These are phyloP conservation scores for Elegia similella DNA, from an alignment of 2,888 invertebrate genomes.

Conservation along the genomic window DNA sequence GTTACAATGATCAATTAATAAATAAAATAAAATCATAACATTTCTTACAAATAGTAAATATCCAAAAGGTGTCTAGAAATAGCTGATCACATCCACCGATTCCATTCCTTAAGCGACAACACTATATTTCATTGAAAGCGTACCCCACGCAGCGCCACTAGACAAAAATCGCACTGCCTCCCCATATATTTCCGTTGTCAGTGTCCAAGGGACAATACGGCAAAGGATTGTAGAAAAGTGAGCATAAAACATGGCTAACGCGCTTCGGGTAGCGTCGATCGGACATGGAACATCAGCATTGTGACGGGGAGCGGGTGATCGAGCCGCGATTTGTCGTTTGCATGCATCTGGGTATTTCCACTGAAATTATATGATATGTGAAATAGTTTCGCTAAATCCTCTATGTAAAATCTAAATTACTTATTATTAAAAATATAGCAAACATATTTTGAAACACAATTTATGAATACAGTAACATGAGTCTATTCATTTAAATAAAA, in stretches of 20 bases:
- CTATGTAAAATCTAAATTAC: no score
- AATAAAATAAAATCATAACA: conserved; percentile 2
- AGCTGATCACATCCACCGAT: conserved; percentile 23
- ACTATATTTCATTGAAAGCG: conserved; percentile 46
- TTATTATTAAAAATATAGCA: no score
- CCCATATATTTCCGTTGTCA: conserved; percentile 72
- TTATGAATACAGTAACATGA: no score
- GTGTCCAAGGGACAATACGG: conserved; percentile 59
- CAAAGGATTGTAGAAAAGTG: conserved; percentile 70
- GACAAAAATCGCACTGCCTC: conserved; percentile 74
- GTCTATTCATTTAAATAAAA: no score
- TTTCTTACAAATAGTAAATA: not conserved
- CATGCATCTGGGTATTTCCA: conserved; percentile 23
- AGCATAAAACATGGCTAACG: conserved; percentile 67
- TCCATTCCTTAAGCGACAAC: conserved; percentile 23
- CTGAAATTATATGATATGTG: not conserved
- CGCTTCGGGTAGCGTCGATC: conserved; percentile 63
- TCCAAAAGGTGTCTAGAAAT: conserved; percentile 20
- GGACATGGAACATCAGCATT: conserved; percentile 51
- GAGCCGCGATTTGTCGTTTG: conserved; percentile 66
- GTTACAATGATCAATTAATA: not conserved
- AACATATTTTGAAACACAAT: no score
- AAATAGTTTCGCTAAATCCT: no score
- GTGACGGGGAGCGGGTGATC: conserved; percentile 48
- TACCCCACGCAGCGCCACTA: conserved; percentile 72